These are phyloP conservation scores for Amblyopsis hoosieri DNA, from an alignment of 2,797 vertebrate genomes.

Conservation along the genomic window DNA sequence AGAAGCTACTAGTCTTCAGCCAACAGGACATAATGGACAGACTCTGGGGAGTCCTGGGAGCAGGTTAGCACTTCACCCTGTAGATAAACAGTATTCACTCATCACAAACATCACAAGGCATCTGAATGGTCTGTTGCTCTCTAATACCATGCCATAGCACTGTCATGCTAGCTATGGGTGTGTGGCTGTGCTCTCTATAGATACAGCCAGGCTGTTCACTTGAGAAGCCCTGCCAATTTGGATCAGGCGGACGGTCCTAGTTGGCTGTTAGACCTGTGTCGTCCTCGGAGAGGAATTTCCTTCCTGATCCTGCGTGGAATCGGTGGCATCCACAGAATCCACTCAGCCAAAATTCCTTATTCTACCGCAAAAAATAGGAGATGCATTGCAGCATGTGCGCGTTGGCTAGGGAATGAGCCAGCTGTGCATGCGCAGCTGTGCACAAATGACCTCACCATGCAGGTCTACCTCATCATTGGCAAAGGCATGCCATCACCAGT, in stretches of 20 bases:
- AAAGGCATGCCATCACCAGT: constrained; percentile 32
- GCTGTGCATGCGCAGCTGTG: constrained; percentile 45
- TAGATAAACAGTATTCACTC: constrained; percentile 52
- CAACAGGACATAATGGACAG: constrained; percentile 41
- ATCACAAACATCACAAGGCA: too few relatives aligned
- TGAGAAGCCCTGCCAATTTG: constrained; percentile 35
- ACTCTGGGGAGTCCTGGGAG: constrained; percentile 42
- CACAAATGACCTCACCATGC: neutral
- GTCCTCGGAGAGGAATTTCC: constrained; percentile 65
- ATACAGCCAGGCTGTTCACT: constrained; percentile 24
- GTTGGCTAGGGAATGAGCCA: constrained; percentile 20
- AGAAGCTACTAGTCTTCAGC: neutral
- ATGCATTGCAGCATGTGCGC: constrained; percentile 50
- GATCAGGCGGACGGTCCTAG: constrained; percentile 12
- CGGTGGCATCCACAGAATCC: constrained; percentile 60
- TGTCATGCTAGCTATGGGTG: neutral
- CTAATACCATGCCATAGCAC: neutral
- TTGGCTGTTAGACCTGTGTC: constrained; percentile 21
- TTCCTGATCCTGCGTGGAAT: constrained; percentile 68
- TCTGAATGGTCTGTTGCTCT: too few relatives aligned
- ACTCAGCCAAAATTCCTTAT: constrained; percentile 50
- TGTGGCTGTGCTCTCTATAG: neutral
- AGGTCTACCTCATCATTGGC: constrained; percentile 36
- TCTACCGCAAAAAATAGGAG: constrained; percentile 34
- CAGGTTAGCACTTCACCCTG: constrained; percentile 56